Evolutionary conservation across 2,797 vertebrate genomes (phyloP), one percentile per base, ranked within the genome.

Genomic region (Rhynchotus rufescens): DNA sequence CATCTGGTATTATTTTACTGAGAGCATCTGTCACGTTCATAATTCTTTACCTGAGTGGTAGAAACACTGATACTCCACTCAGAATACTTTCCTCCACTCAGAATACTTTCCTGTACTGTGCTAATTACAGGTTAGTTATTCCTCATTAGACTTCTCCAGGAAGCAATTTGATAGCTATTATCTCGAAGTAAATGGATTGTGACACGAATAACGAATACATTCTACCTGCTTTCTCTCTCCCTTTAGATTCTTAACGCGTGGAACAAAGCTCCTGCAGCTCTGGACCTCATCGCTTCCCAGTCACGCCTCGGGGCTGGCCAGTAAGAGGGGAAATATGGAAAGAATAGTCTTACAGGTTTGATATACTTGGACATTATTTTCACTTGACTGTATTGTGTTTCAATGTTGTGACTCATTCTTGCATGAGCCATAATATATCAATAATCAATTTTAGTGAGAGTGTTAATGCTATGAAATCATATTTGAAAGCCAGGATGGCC

Each of bases 281-380:
- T 99, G 99, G 98, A 98, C 98, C 6, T 98, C 98, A 12, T 92
- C 98, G 72, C 97, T 98, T 86, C 96, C 90, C 8, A 96, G 96
- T 77, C 93, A 97, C 25, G 49, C 92, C 10, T 80, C 96, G 36
- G 97, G 97, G 69, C 84, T 90, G 20, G 89, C 95, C 68, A 96
- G 94, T 79, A 98, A 97, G 92, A 99, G 97, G 96, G 98, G 97
- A 96, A 95, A 95, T 38, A 95, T 97, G 83, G 99, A 99, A 96
- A 98, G 98, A 94, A 97, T 99, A 86, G 97, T 99, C 19, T 94
- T 99, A 67, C 99, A 99, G 99, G 99, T 99, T 82, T 45, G 80
- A 77, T 49, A n/a, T 77, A 49, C 66, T 88, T 94, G 90, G n/a
- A 60, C 25, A 92, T 68, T 36, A 25, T 51, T 68, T 68, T 80